A percentile compares a stretch with the other conserved stretches of the same genome.
These are phyloP conservation scores for Nematopogon swammerdamellus DNA, from an alignment of 2,888 invertebrate genomes.

Conservation along the genomic window DNA sequence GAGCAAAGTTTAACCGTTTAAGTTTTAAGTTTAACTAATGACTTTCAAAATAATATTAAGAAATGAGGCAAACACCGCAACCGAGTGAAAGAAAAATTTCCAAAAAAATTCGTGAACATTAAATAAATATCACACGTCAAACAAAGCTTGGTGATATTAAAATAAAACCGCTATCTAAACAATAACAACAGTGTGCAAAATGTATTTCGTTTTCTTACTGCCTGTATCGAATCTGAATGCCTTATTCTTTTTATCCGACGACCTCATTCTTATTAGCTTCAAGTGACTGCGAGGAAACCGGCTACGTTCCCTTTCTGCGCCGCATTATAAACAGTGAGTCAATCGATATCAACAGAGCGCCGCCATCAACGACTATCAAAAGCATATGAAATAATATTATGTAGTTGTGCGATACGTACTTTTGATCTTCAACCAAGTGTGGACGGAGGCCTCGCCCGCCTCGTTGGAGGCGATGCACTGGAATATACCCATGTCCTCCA, in stretches of 20 bases:
- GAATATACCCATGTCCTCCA: conserved; percentile 90
- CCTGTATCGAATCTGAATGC: conserved; percentile 62
- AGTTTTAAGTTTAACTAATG: no score
- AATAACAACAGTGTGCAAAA: conserved; percentile 1
- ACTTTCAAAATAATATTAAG: no score
- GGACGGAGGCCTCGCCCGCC: conserved; percentile 86
- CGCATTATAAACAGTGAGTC: conserved; percentile 6
- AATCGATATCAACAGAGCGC: conserved; percentile 2
- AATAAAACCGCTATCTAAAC: conserved; percentile 3
- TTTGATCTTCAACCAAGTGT: conserved; percentile 92
- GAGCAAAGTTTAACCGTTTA: no score
- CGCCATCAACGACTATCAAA: background rate
- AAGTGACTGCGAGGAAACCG: conserved; percentile 57
- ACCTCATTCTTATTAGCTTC: conserved; percentile 64
- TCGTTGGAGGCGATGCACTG: conserved; percentile 91
- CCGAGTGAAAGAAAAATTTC: conserved; percentile 9
- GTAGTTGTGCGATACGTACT: conserved; percentile 66
- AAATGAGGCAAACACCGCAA: background rate
- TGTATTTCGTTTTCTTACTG: conserved; percentile 36
- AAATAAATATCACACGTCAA: conserved; percentile 10
- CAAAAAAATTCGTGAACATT: no score
- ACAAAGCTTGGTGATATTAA: background rate
- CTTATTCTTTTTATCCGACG: conserved; percentile 53
- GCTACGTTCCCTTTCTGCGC: conserved; percentile 43
- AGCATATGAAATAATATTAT: conserved; percentile 7